Base-by-base conservation (phyloP, 2,113 vertebrate genomes). In the Nyctibius bracteatus region DNA sequence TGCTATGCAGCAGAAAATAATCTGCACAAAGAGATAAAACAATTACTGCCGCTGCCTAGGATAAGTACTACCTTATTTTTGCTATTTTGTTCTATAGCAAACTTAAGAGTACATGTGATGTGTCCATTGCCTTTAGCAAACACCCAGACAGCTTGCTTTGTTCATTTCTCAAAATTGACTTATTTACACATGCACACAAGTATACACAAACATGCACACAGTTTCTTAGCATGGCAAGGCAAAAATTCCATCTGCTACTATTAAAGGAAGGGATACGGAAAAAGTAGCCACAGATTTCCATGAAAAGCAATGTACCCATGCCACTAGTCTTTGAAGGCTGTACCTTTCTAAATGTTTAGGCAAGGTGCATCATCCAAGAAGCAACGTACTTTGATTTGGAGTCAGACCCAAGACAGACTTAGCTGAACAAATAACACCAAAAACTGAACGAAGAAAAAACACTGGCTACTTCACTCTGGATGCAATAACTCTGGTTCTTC, bases 141-240 rank as follows among this genome's bases (percentile, higher is more conserved):
- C 15, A 35, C 37, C 33, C 20, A 14, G 28, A 71, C 15, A 41
- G 14, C 61, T 9, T 55, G 14, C n/a, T 92, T 72, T 33, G 22
- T 23, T 58, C 11, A 5, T 19, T 61, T 79, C 65, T 85, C 41
- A 46, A 33, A 77, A 68, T 1, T 27, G 15, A 39, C 15, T 78
- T 75, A 72, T 67, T 90, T 58, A 33, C 23, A 51, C 20, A 55
- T 0, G 0, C 54, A 51, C 13, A 65, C 30, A 63, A 24, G 39
- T 1, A 7, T 5, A 35, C 16, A 28, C 28, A 59, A 68, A 78
- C 12, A 15, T 0, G 1, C 24, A 47, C 17, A 3, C 2, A 3
- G 15, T 49, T 83, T 44, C 63, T 47, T 35, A 77, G 16, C 15
- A 37, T 0, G 2, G 46, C 31, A 41, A 78, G 43, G 61, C 44